A percentile compares a stretch with the other conserved stretches of the same genome.
Conservation (phyloP, 2,797 vertebrate genomes). For the Poecile montanus region DNA sequence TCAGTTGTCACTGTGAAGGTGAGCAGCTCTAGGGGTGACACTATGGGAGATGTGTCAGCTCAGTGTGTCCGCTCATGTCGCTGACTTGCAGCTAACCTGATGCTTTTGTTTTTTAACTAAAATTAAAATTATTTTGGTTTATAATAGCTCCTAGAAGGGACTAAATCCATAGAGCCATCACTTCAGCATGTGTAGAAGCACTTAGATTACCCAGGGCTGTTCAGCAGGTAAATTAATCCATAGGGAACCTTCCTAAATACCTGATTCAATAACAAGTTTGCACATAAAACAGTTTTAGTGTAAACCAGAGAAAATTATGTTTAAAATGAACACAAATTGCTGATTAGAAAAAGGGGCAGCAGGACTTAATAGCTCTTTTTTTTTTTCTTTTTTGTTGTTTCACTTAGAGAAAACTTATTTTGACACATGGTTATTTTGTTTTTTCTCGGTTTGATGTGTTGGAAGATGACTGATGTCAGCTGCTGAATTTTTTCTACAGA, state of each 20-base stretch:
- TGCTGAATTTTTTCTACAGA: background rate
- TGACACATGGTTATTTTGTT: background rate
- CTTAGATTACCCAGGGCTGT: background rate
- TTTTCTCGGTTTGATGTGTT: background rate
- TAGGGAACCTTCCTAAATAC: constrained; percentile 25
- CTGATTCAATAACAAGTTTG: background rate
- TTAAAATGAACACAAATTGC: background rate
- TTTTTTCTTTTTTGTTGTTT: background rate
- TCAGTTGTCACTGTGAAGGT: background rate
- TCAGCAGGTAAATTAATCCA: constrained; percentile 36
- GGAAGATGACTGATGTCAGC: background rate
- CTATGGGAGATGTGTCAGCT: background rate
- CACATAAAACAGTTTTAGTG: background rate
- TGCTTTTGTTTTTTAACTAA: background rate
- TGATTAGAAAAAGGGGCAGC: background rate
- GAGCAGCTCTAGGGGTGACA: background rate
- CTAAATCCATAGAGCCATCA: background rate
- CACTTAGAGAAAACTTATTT: background rate
- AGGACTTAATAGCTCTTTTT: background rate
- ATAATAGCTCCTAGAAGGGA: background rate
- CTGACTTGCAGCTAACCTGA: background rate
- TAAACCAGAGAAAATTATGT: background rate
- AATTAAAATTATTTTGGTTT: background rate
- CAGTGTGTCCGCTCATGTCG: fast-evolving
- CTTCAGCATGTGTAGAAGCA: background rate